Conservation (phyloP, 2,888 invertebrate species). For the Cantharis flavilabris region DNA sequence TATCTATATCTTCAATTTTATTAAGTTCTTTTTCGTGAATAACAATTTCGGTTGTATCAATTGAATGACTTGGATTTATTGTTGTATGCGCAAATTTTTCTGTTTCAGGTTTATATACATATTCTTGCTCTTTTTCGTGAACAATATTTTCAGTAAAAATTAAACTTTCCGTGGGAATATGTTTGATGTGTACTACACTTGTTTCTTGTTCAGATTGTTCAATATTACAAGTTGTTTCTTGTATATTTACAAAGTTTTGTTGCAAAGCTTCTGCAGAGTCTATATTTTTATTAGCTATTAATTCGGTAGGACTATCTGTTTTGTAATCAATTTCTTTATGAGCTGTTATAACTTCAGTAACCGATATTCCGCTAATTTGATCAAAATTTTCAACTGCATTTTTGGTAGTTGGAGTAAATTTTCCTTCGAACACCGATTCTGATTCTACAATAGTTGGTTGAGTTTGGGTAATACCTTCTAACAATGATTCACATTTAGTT, state of each 20-base stretch:
- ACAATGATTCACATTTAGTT: constrained; percentile 48
- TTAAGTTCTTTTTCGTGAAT: constrained; percentile 45
- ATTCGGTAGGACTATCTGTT: constrained; percentile 32
- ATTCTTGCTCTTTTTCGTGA: constrained; percentile 56
- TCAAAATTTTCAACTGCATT: constrained; percentile 59
- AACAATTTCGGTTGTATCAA: constrained; percentile 48
- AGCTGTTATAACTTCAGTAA: constrained; percentile 60
- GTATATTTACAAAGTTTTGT: constrained; percentile 45
- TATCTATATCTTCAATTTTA: constrained; percentile 50
- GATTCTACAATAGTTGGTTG: constrained; percentile 52
- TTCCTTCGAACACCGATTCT: constrained; percentile 53
- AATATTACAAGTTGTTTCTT: constrained; percentile 43
- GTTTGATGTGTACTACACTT: constrained; percentile 46
- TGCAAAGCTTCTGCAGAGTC: constrained; percentile 50
- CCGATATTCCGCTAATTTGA: constrained; percentile 62
- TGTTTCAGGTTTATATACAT: constrained; percentile 42
- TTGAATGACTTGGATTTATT: constrained; percentile 31
- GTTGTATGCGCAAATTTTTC: constrained; percentile 52
- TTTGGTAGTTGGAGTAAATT: constrained; percentile 59
- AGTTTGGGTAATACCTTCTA: constrained; percentile 54
- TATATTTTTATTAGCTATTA: constrained; percentile 47
- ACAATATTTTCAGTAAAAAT: constrained; percentile 52
- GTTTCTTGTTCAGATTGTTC: constrained; percentile 38
- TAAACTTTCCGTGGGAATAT: constrained; percentile 55
- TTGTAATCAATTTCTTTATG: constrained; percentile 51